phyloP scores from a whole-genome alignment of 2,113 vertebrate genomes.

The Megatriorchis doriae region DNA sequence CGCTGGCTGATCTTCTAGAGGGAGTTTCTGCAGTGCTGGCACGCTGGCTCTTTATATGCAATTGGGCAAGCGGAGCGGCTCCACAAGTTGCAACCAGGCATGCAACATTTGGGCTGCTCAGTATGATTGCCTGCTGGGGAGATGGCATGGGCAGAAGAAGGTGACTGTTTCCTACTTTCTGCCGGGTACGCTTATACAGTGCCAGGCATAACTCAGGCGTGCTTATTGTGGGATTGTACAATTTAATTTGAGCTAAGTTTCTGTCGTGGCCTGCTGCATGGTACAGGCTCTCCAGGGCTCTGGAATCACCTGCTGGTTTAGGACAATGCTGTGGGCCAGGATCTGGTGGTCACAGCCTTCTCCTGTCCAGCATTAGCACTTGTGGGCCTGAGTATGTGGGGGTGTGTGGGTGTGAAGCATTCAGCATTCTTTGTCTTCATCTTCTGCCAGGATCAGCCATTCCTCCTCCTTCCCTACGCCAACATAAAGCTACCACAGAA shows the following conservation, averaged over 20 bases:
- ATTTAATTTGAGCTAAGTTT: neutral
- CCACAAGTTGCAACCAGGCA: accelerated
- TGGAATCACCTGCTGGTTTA: neutral
- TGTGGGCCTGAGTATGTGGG: neutral
- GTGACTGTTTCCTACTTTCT: neutral
- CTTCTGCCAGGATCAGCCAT: neutral
- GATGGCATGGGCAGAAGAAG: neutral
- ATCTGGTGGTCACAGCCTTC: neutral
- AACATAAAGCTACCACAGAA: neutral
- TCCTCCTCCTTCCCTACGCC: neutral
- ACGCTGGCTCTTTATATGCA: neutral
- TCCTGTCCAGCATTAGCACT: neutral
- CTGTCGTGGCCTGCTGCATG: neutral
- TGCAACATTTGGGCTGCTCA: neutral
- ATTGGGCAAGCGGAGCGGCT: neutral
- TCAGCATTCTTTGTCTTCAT: neutral
- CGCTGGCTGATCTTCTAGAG: accelerated
- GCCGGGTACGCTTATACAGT: neutral
- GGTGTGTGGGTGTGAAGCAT: neutral
- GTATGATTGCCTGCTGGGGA: neutral
- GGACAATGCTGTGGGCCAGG: neutral
- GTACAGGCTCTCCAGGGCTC: neutral
- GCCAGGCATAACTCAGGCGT: neutral
- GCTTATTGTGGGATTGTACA: neutral
- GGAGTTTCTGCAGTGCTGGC: neutral